phyloP scores from a whole-genome alignment of 2,113 vertebrate genomes.

The Ammodytes dubius region DNA sequence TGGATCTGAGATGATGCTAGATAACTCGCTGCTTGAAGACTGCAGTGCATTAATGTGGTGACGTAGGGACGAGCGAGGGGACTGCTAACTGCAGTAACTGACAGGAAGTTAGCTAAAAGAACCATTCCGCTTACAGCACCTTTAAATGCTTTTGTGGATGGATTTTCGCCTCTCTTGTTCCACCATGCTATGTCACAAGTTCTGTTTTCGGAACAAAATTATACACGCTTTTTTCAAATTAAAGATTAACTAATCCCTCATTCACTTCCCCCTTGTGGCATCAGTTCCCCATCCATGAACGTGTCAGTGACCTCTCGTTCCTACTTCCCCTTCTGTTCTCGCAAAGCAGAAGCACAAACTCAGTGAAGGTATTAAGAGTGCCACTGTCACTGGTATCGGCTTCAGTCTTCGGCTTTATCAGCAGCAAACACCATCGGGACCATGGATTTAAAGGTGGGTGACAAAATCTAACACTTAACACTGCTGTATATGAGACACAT shows the following conservation, averaged over 20 bases:
- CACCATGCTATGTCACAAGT: conserved; percentile 12
- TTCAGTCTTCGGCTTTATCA: neutral
- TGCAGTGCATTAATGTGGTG: too few species aligned
- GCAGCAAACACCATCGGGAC: neutral
- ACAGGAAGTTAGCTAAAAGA: too few species aligned
- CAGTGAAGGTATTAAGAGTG: neutral
- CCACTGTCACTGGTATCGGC: neutral
- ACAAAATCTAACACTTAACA: neutral
- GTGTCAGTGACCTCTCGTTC: neutral
- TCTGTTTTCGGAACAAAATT: conserved; percentile 33
- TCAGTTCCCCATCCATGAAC: conserved; percentile 39
- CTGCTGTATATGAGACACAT: neutral
- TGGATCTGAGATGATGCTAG: too few species aligned
- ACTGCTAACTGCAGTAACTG: too few species aligned
- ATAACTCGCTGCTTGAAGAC: too few species aligned
- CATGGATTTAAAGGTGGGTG: conserved; percentile 69
- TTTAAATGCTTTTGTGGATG: neutral
- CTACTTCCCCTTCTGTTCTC: conserved; percentile 50
- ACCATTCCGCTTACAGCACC: too few species aligned
- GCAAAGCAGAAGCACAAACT: conserved; percentile 38
- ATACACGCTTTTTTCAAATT: neutral
- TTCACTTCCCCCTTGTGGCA: conserved; percentile 60
- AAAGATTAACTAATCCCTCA: neutral
- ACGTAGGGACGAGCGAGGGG: too few species aligned
- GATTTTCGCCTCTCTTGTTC: neutral